These are phyloP conservation scores for Oophaga sylvatica DNA, from an alignment of 2,797 vertebrate species.

Conservation along the genomic window DNA sequence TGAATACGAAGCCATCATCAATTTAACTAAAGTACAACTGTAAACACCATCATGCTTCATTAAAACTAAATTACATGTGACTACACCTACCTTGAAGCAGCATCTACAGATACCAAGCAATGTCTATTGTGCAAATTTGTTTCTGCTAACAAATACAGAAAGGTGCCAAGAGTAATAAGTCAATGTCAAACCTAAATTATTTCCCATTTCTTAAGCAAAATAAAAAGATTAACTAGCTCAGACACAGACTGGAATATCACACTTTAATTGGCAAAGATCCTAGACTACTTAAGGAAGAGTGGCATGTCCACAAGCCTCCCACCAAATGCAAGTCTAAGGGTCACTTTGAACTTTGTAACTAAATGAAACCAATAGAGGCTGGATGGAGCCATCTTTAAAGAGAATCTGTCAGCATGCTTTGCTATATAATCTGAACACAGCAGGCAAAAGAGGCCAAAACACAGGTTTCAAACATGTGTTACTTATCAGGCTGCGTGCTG, in stretches of 20 bases:
- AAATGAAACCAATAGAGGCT: not conserved
- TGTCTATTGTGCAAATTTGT: not conserved
- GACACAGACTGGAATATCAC: not conserved
- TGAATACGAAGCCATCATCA: not conserved
- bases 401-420: too few species aligned
- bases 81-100: not conserved
- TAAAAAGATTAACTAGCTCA: not conserved
- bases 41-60: not conserved
- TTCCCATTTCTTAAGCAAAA: not conserved
- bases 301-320: not conserved
- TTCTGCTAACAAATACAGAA: not conserved
- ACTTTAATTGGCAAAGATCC: not conserved
- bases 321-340: not conserved
- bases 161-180: constrained; percentile 2
- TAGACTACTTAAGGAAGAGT: not conserved
- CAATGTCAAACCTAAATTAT: not conserved
- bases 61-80: constrained; percentile 27
- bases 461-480: too few species aligned
- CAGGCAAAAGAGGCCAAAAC: too few species aligned
- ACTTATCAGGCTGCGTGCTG: too few species aligned
- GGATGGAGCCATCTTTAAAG: not conserved
- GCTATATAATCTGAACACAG: too few species aligned
- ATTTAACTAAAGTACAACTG: constrained; percentile 1
- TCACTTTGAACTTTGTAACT: not conserved
- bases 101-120: not conserved